Percentiles rank a stretch among this genome's conserved stretches.
These are phyloP conservation scores for Pterophyllum scalare DNA, from an alignment of 2,113 vertebrate species.

Conservation along the genomic window DNA sequence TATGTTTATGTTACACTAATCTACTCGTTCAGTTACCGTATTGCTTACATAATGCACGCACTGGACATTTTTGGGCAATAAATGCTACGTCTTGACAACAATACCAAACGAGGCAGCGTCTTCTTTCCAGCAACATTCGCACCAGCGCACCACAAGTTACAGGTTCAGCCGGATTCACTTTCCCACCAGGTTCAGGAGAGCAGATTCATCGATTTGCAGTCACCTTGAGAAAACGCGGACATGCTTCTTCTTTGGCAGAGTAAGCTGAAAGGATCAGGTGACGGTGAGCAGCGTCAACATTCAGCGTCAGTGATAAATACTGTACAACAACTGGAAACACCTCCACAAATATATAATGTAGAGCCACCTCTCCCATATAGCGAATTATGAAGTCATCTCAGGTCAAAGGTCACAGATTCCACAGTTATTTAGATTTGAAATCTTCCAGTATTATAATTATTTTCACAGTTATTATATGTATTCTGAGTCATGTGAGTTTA, in stretches of 20 bases:
- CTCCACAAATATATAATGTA: neutral
- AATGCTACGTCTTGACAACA: neutral
- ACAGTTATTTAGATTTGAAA: too few species aligned
- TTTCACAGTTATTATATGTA: too few species aligned
- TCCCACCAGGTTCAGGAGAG: neutral
- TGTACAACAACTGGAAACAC: neutral
- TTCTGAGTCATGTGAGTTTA: too few species aligned
- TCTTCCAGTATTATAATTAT: too few species aligned
- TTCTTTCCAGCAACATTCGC: neutral
- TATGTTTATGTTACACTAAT: too few species aligned
- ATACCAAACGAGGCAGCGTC: neutral
- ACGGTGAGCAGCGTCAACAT: neutral
- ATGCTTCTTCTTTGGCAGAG: neutral
- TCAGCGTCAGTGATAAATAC: neutral
- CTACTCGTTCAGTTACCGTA: too few species aligned
- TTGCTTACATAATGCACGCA: constrained; percentile 24
- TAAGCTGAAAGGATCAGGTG: neutral
- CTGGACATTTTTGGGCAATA: neutral
- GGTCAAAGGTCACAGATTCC: too few species aligned
- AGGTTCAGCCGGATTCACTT: neutral
- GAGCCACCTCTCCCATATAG: neutral
- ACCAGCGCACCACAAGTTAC: neutral
- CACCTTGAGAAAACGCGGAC: neutral
- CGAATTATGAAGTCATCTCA: neutral
- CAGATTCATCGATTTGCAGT: neutral